Percentiles rank a stretch among this genome's conserved stretches.
Conservation (phyloP, 2,113 vertebrate genomes). For the Calidris pugnax region DNA sequence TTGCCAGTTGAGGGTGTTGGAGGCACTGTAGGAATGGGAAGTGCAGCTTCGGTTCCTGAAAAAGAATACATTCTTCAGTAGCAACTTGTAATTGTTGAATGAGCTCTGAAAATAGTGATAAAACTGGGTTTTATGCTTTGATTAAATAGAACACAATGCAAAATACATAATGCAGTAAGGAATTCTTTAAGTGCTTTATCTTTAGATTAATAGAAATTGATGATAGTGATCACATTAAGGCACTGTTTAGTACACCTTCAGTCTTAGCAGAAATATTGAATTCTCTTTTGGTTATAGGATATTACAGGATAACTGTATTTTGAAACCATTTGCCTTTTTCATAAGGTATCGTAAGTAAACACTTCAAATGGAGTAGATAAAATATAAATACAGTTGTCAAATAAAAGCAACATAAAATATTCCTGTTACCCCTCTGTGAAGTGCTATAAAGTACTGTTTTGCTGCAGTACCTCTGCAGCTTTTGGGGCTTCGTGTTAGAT, state of each 20-base stretch:
- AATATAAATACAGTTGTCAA: not conserved
- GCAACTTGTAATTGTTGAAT: not conserved
- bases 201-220: not conserved
- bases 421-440: not conserved
- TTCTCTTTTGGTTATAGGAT: not conserved
- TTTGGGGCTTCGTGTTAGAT: not conserved
- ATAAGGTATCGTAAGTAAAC: not conserved
- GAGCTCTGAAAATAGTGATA: not conserved
- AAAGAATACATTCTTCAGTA: accelerated
- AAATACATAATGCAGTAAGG: not conserved
- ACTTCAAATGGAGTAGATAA: not conserved
- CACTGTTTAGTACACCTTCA: not conserved
- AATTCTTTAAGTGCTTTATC: not conserved
- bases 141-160: not conserved
- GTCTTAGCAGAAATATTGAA: not conserved
- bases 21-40: not conserved
- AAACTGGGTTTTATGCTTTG: not conserved
- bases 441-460: not conserved
- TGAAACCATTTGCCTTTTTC: not conserved
- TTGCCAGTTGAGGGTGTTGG: not conserved
- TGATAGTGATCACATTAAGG: not conserved
- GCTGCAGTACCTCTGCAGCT: not conserved
- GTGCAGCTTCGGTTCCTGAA: not conserved
- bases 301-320: not conserved
- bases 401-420: not conserved